A percentile compares a stretch with the other conserved stretches of the same genome.
Evolutionary conservation across 2,888 invertebrate species (phyloP).

Genomic region (Spatulosminthurus flaviceps): DNA sequence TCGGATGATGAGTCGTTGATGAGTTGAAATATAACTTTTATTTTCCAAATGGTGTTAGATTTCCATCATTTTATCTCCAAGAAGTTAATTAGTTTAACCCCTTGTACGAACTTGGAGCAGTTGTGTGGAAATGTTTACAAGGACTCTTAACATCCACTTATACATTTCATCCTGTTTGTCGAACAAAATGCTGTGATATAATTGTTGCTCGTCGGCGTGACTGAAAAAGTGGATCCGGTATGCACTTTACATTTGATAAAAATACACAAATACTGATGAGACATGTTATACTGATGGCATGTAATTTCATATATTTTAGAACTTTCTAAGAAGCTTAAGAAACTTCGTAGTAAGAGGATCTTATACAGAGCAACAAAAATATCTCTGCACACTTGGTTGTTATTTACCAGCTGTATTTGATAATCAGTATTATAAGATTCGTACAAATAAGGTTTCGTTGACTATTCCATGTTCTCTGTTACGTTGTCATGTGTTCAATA

Average conservation of each 20-base stretch:
- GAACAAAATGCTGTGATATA: too few species aligned
- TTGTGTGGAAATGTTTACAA: too few species aligned
- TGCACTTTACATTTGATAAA: neutral
- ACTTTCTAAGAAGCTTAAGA: neutral
- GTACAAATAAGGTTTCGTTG: neutral
- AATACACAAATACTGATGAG: too few species aligned
- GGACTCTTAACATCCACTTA: too few species aligned
- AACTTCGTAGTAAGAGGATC: too few species aligned
- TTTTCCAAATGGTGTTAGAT: neutral
- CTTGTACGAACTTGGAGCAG: neutral
- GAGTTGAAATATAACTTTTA: neutral
- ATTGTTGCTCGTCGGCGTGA: neutral
- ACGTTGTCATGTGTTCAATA: too few species aligned
- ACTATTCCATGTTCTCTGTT: too few species aligned
- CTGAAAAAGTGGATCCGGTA: neutral
- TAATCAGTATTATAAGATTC: neutral
- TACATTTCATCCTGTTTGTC: too few species aligned
- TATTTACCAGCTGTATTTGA: neutral
- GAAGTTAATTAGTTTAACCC: constrained; percentile 5
- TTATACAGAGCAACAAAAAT: neutral
- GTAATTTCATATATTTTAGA: neutral
- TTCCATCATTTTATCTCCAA: neutral
- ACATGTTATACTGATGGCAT: neutral
- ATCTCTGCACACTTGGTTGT: neutral
- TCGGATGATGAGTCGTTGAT: neutral